Base-by-base conservation (phyloP, 2,113 vertebrate genomes). In the Aix galericulata region DNA sequence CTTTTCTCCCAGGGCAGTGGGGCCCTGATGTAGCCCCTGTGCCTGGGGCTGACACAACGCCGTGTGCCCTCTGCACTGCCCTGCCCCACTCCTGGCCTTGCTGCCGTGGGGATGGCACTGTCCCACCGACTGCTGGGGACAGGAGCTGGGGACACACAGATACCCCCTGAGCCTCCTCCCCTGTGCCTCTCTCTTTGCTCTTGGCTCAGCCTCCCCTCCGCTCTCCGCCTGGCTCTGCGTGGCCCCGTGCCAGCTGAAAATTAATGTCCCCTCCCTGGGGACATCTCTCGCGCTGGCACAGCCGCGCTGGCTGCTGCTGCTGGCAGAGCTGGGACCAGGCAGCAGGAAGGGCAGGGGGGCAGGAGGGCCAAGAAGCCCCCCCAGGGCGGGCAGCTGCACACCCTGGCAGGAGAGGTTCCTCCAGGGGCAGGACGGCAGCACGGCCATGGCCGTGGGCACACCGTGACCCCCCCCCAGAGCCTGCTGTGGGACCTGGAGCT, bases 61-160 rank as follows among this genome's bases (percentile, higher is more conserved):
- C 25, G 58, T 1, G 0, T 17, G 42, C 52, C 18, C 3, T 0
- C 53, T 26, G 42, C 68, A 53, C 22, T 0, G 0, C 23, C 74
- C 78, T 67, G 59, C 83, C 11, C 80, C 17, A 23, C 50, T 58
- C 21, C 79, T 40, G 29, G 68, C n/a, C 27, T 53, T 58, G 66
- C 59, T n/a, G 36, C 72, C 76, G 63, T 64, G 80, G 68, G 52
- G 40, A 81, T 67, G 73, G 76, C 80, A 75, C n/a, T 5, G 17
- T 42, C 62, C 26, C 18, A 52, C 25, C 17, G 12, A 8, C 42
- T 73, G 38, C 58, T 55, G 73, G 66, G 66, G 27, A 52, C 4
- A 0, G 1, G 34, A 42, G 22, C 4, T 46, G 40, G 72, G 55
- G 1, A 72, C 29, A 36, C 68, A 81, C 77, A 79, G 82, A 48